Conservation (phyloP, 2,797 vertebrate genomes). For the Gadopsis marmoratus region DNA sequence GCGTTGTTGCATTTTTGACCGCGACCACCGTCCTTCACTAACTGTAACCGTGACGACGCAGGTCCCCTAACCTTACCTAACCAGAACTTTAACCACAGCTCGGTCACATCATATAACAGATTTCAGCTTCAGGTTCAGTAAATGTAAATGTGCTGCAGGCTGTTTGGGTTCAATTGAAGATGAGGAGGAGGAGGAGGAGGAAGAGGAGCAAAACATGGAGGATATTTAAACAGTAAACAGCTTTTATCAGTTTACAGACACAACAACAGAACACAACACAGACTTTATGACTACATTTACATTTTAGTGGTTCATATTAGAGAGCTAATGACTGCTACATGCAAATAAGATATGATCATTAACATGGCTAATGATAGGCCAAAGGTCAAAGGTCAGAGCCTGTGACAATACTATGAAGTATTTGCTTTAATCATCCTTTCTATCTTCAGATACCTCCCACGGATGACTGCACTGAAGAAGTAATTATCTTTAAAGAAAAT, state of each 20-base stretch:
- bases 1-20: too few species aligned
- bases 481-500: background rate
- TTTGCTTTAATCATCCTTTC: too few species aligned
- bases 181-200: too few species aligned
- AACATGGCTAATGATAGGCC: background rate
- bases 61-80: too few species aligned
- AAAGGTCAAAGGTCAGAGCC: background rate
- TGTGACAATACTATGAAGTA: too few species aligned
- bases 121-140: background rate
- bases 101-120: too few species aligned
- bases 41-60: too few species aligned
- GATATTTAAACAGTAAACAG: background rate
- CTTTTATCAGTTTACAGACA: background rate
- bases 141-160: background rate
- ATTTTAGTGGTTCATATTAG: background rate
- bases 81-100: too few species aligned
- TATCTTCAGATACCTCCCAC: background rate
- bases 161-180: background rate
- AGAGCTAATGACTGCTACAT: background rate
- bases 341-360: background rate
- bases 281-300: background rate
- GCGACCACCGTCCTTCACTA: too few species aligned
- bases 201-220: background rate
- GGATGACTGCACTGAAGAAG: background rate
- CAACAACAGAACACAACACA: background rate